These are phyloP conservation scores for Atherix ibis DNA, from an alignment of 2,888 invertebrate genomes.

Conservation along the genomic window DNA sequence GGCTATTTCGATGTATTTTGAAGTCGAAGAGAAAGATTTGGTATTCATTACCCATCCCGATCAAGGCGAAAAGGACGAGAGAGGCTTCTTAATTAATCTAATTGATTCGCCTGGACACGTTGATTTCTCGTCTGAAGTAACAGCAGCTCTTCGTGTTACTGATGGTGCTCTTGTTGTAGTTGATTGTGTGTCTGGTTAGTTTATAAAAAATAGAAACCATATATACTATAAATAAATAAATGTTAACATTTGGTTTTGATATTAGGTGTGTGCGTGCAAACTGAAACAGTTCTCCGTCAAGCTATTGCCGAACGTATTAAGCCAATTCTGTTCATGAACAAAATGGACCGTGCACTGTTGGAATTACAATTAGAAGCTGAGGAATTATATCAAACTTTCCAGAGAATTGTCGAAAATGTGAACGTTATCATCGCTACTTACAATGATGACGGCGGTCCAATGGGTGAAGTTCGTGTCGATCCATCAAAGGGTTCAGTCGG, in stretches of 20 bases:
- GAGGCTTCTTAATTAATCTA: conserved; percentile 98
- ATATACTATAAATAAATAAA: background rate
- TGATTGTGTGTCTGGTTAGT: conserved; percentile 93
- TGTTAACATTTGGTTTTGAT: too few species aligned
- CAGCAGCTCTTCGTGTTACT: conserved; percentile 98
- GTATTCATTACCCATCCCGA: conserved; percentile 81
- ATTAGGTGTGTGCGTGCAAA: conserved; percentile 98
- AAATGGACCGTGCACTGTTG: conserved; percentile 98
- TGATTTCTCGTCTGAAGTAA: conserved; percentile 99
- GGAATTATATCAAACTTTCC: conserved; percentile 97
- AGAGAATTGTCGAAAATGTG: conserved; percentile 98
- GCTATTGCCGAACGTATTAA: conserved; percentile 99
- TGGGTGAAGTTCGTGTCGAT: conserved; percentile 97
- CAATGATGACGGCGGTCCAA: conserved; percentile 92
- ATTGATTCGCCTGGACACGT: conserved; percentile 99
- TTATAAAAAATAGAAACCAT: too few species aligned
- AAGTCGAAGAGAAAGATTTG: conserved; percentile 86
- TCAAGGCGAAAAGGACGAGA: conserved; percentile 77
- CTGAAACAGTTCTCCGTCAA: conserved; percentile 98
- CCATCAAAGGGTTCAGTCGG: conserved; percentile 98
- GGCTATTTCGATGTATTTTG: conserved; percentile 99
- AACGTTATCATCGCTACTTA: conserved; percentile 99
- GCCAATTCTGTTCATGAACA: conserved; percentile 99
- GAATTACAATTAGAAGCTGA: conserved; percentile 94
- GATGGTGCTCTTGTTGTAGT: conserved; percentile 99